phyloP scores from a whole-genome alignment of 2,113 vertebrate genomes.

The Ictalurus furcatus region DNA sequence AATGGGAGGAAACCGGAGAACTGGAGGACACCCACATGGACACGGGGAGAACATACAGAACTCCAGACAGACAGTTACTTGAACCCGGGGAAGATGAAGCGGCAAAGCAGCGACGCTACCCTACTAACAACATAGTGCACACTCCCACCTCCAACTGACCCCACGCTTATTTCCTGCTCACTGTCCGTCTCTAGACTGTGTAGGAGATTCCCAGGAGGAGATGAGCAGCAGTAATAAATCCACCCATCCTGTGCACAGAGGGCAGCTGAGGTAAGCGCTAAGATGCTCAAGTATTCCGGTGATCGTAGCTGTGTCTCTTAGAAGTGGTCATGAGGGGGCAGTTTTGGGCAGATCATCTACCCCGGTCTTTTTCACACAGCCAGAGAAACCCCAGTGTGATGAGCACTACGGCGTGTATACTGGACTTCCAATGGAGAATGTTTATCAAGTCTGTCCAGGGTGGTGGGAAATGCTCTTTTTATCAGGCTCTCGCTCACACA shows the following conservation, averaged over 20 bases:
- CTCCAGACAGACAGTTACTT: not conserved
- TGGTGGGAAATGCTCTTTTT: not conserved
- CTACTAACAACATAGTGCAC: not conserved
- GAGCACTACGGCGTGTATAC: not conserved
- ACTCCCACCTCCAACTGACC: not conserved
- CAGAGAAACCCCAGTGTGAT: not conserved
- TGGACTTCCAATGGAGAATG: not conserved
- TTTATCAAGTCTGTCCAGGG: not conserved
- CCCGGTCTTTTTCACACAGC: not conserved
- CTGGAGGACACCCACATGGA: not conserved
- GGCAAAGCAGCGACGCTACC: not conserved
- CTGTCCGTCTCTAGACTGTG: not conserved
- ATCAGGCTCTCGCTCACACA: not conserved
- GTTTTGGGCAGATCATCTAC: not conserved
- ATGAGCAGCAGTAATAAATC: not conserved
- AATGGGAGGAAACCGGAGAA: not conserved
- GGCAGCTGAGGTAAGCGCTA: not conserved
- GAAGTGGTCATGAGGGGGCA: not conserved
- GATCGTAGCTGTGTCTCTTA: not conserved
- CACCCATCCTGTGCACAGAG: not conserved
- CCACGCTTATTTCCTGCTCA: not conserved
- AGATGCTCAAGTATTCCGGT: not conserved
- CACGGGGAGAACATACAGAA: not conserved
- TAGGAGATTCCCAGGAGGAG: not conserved
- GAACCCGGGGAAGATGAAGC: not conserved